Evolutionary conservation across 2,797 vertebrate genomes (phyloP).

Genomic region (Pipistrellus pygmaeus): DNA sequence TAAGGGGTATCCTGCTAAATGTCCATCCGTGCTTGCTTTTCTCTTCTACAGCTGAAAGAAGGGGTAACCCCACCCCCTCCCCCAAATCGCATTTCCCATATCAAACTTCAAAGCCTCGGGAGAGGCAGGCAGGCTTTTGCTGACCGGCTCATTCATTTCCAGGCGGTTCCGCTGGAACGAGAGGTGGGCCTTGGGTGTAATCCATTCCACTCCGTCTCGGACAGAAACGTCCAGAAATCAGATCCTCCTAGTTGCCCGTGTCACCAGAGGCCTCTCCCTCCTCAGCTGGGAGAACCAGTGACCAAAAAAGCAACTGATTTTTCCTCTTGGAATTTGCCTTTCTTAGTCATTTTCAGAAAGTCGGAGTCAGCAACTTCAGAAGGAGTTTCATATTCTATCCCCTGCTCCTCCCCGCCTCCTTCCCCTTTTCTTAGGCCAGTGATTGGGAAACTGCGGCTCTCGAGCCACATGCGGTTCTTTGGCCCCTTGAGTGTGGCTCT

Average conservation of each 20-base stretch:
- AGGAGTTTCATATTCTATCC: not conserved
- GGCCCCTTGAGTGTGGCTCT: too few relatives aligned
- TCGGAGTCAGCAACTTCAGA: not conserved
- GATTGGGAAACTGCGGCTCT: too few relatives aligned
- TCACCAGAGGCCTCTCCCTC: not conserved
- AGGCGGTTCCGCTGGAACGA: too few relatives aligned
- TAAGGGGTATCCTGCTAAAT: not conserved
- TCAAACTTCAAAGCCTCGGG: not conserved
- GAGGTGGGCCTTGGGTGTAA: accelerated
- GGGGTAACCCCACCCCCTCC: not conserved
- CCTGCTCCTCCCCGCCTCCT: not conserved
- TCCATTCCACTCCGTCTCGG: not conserved
- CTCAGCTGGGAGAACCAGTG: not conserved
- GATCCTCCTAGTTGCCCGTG: not conserved
- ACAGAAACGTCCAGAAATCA: not conserved
- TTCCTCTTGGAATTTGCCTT: not conserved
- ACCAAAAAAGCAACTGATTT: not conserved
- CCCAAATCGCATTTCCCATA: not conserved
- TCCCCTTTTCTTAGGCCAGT: not conserved
- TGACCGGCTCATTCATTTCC: not conserved
- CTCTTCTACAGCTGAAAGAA: not conserved
- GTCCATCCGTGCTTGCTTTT: not conserved
- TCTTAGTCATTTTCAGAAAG: not conserved
- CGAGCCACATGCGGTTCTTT: too few relatives aligned
- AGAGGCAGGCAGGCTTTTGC: not conserved